Conservation (phyloP, 2,797 vertebrate species). For the Peromyscus attwateri region DNA sequence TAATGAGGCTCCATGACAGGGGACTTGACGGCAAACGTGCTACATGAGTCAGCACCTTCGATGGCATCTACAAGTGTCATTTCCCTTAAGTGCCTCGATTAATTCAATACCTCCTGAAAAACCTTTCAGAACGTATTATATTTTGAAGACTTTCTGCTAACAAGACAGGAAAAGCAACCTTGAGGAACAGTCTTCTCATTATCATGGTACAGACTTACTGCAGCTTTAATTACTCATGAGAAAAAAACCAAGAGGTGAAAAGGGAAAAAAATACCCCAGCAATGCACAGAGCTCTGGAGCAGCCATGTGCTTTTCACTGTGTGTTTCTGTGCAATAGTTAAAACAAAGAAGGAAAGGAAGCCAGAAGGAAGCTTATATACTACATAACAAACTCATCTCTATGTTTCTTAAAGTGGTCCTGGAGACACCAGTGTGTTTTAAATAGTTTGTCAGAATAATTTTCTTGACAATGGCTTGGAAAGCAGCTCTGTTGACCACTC, state of each 20-base stretch:
- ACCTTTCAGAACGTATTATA: neutral
- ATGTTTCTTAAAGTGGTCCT: neutral
- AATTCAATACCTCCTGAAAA: slow-evolving; percentile 40
- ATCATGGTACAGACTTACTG: neutral
- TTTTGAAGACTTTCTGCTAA: slow-evolving; percentile 63
- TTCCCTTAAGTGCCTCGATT: neutral
- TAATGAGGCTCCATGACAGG: slow-evolving; percentile 41
- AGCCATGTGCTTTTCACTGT: neutral
- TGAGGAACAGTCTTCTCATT: slow-evolving; percentile 27
- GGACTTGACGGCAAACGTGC: slow-evolving; percentile 25
- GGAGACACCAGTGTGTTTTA: neutral
- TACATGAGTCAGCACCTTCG: neutral
- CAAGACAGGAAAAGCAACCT: slow-evolving; percentile 30
- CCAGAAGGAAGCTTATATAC: neutral
- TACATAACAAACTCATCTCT: neutral
- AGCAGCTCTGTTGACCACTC: neutral
- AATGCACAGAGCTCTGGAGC: neutral
- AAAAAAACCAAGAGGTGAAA: slow-evolving; percentile 43
- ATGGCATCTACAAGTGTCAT: slow-evolving; percentile 14
- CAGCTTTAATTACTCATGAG: slow-evolving; percentile 52
- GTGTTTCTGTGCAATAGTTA: neutral
- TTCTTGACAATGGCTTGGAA: neutral
- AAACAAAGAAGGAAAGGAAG: slow-evolving; percentile 20
- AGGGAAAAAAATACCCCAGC: neutral
- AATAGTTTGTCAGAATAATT: slow-evolving; percentile 50